Conservation (phyloP, 2,113 vertebrate species). For the Mellivora capensis region DNA sequence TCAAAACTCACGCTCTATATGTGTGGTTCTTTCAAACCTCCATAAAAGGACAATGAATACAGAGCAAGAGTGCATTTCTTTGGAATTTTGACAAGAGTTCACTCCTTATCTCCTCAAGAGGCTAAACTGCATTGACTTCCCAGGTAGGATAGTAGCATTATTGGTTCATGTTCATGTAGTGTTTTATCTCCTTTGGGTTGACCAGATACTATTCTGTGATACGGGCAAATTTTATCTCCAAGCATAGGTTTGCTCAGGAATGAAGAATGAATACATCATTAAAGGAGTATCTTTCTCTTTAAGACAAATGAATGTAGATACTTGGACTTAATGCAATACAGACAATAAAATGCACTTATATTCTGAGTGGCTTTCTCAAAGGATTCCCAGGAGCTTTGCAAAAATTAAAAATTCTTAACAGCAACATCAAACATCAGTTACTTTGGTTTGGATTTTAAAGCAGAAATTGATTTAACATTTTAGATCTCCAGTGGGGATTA, state of each 20-base stretch:
- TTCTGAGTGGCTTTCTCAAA: constrained; percentile 26
- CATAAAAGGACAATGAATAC: not conserved
- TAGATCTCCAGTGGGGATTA: constrained; percentile 41
- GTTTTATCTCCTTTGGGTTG: not conserved
- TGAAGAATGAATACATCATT: not conserved
- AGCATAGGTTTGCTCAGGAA: not conserved
- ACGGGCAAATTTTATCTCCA: not conserved
- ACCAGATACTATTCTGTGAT: not conserved
- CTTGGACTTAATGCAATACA: constrained; percentile 9
- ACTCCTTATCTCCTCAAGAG: not conserved
- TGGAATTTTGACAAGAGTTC: not conserved
- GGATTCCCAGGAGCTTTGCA: constrained; percentile 17
- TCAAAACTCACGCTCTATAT: not conserved
- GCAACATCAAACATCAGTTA: constrained; percentile 57
- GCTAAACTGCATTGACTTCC: not conserved
- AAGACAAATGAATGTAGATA: not conserved
- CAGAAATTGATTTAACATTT: constrained; percentile 64
- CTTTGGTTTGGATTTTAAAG: constrained; percentile 65
- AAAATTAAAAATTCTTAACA: constrained; percentile 71
- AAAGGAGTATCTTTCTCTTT: not conserved
- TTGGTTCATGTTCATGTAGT: not conserved
- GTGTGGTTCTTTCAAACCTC: not conserved
- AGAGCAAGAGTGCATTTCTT: not conserved
- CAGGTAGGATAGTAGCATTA: not conserved
- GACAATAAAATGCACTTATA: constrained; percentile 41